Evolutionary conservation across 2,888 invertebrate species (phyloP).

Genomic region (Ptilodon capucinus): DNA sequence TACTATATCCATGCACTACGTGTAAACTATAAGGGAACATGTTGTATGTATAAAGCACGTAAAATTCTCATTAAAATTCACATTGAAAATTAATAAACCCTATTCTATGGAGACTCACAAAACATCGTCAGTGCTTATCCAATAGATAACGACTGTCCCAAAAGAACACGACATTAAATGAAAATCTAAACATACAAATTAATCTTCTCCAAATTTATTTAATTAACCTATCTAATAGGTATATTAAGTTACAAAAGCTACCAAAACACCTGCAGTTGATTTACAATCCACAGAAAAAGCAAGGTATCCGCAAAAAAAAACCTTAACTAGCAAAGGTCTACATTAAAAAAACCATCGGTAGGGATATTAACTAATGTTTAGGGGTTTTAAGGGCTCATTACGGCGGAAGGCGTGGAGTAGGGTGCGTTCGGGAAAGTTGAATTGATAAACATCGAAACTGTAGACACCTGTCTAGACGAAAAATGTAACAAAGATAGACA

Average conservation of each 20-base stretch:
- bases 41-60: too few relatives aligned
- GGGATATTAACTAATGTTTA: slow-evolving; percentile 69
- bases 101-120: too few relatives aligned
- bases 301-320: slow-evolving; percentile 42
- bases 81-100: too few relatives aligned
- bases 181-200: too few relatives aligned
- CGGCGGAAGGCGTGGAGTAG: slow-evolving; percentile 31
- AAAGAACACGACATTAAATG: too few relatives aligned
- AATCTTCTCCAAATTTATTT: slow-evolving; percentile 7
- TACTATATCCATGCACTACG: too few relatives aligned
- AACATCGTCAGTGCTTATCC: too few relatives aligned
- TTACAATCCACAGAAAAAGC: slow-evolving; percentile 27
- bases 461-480: slow-evolving; percentile 28
- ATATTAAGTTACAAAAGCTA: slow-evolving; percentile 4
- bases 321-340: slow-evolving; percentile 21
- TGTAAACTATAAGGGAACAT: too few relatives aligned
- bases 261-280: slow-evolving; percentile 30
- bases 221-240: slow-evolving; percentile 20
- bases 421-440: slow-evolving; percentile 17
- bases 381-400: slow-evolving; percentile 63
- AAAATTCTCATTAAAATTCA: too few relatives aligned
- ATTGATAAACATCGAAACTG: slow-evolving; percentile 35
- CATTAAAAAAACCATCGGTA: slow-evolving; percentile 71
- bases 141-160: too few relatives aligned
- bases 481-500: not conserved